A percentile compares a stretch with the other conserved stretches of the same genome.
phyloP scores from a whole-genome alignment of 1,140 invertebrate genomes.

The Ostrea denselamellosa region DNA sequence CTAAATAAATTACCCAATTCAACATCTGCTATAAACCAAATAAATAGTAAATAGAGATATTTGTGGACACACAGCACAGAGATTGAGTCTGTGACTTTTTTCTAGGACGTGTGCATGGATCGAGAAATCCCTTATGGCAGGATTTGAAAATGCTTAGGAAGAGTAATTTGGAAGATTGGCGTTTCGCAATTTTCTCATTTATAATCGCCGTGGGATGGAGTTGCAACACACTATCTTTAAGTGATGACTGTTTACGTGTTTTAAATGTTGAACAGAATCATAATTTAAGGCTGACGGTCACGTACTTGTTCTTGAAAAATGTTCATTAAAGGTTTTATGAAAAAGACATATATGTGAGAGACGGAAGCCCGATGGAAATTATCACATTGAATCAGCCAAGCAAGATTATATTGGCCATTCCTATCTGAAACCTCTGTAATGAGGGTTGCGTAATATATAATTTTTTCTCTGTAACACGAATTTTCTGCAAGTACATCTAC shows the following conservation, averaged over 20 bases:
- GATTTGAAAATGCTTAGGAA: neutral
- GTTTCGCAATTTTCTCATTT: neutral
- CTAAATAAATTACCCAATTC: too few species aligned
- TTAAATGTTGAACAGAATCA: neutral
- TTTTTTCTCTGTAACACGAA: too few species aligned
- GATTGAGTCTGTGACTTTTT: too few species aligned
- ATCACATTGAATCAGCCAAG: neutral
- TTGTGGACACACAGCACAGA: too few species aligned
- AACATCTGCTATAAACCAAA: too few species aligned
- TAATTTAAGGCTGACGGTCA: neutral
- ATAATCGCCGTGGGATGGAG: neutral
- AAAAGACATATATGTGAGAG: neutral
- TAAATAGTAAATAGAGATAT: too few species aligned
- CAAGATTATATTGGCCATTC: neutral
- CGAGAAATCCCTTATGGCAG: neutral
- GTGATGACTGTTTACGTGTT: neutral
- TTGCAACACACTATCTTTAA: neutral
- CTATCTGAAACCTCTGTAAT: too few species aligned
- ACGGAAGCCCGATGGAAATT: neutral
- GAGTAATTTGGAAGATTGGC: slow-evolving; percentile 1
- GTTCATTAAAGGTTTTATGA: slow-evolving; percentile 16
- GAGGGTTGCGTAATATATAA: too few species aligned
- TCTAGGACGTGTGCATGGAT: too few species aligned
- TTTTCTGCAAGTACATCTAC: too few species aligned
- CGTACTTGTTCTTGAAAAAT: neutral